phyloP scores from a whole-genome alignment of 1,140 invertebrate genomes.

The Radopholus similis region DNA sequence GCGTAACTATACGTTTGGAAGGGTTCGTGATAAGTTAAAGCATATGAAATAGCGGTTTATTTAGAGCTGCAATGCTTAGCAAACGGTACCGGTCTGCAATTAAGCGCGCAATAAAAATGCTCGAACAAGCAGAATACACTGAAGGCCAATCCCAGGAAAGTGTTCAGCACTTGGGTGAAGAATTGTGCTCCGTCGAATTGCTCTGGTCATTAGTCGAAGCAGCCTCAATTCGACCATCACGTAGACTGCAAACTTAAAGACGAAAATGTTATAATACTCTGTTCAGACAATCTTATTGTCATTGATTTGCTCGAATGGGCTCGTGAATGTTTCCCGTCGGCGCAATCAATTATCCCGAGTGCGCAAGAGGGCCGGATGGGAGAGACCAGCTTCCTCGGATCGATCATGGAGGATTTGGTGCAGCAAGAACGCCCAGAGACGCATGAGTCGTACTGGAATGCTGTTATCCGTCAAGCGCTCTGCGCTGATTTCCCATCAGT shows the following conservation, averaged over 20 bases:
- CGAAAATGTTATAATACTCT: neutral
- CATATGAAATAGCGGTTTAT: neutral
- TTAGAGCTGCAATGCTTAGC: slow-evolving; percentile 11
- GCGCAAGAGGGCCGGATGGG: neutral
- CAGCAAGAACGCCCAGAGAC: slow-evolving; percentile 11
- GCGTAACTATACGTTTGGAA: slow-evolving; percentile 7
- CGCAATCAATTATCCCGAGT: slow-evolving; percentile 10
- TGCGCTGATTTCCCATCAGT: slow-evolving; percentile 15
- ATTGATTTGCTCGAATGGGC: slow-evolving; percentile 23
- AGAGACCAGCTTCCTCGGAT: slow-evolving; percentile 7
- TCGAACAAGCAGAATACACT: slow-evolving; percentile 4
- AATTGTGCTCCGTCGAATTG: slow-evolving; percentile 9
- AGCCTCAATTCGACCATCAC: slow-evolving; percentile 8
- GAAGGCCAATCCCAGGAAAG: neutral
- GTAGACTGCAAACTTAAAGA: neutral
- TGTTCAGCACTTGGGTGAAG: slow-evolving; percentile 18
- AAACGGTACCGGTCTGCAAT: slow-evolving; percentile 7
- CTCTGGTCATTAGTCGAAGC: slow-evolving; percentile 17
- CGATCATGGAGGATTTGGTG: slow-evolving; percentile 16
- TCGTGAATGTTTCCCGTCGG: slow-evolving; percentile 14
- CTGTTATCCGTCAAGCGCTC: slow-evolving; percentile 11
- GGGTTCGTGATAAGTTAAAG: neutral
- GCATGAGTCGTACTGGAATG: slow-evolving; percentile 17
- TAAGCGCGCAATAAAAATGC: slow-evolving; percentile 12
- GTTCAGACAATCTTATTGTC: slow-evolving; percentile 12